phyloP scores from a whole-genome alignment of 2,113 vertebrate genomes.

The Ceuthmochares aereus region DNA sequence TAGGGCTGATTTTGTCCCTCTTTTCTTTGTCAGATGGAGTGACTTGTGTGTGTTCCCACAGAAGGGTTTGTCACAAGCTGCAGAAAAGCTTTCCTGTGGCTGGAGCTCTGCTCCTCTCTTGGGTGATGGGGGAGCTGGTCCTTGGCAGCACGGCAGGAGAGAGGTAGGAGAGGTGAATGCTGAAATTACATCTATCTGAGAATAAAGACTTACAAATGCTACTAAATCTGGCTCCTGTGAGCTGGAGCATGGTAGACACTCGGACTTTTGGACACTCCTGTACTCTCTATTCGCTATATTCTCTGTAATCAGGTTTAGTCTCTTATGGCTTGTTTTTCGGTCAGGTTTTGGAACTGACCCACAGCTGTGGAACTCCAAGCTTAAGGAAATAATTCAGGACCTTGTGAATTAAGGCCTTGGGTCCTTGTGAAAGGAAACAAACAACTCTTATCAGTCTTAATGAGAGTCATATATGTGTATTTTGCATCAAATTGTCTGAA shows the following conservation, averaged over 20 bases:
- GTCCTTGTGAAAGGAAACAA: slow-evolving; percentile 38
- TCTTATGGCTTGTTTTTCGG: not conserved
- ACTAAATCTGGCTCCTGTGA: not conserved
- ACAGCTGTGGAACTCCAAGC: not conserved
- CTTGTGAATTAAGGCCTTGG: slow-evolving; percentile 18
- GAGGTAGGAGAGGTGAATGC: slow-evolving; percentile 8
- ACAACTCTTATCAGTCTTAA: slow-evolving; percentile 16
- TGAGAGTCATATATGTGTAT: not conserved
- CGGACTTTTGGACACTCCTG: not conserved
- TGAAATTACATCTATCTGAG: fast-evolving
- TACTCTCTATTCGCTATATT: fast-evolving
- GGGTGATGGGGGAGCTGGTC: not conserved
- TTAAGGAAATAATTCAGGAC: not conserved
- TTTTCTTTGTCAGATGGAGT: not conserved
- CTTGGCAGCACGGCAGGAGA: not conserved
- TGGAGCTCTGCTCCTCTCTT: fast-evolving
- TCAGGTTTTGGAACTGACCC: not conserved
- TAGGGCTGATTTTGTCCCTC: not conserved
- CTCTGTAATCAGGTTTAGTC: not conserved
- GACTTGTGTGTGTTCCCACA: fast-evolving
- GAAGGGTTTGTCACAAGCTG: not conserved
- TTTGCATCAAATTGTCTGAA: slow-evolving; percentile 42
- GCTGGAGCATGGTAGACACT: not conserved
- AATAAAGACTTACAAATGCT: not conserved
- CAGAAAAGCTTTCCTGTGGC: not conserved